Evolutionary conservation across 2,113 vertebrate species (phyloP).

Genomic region (Elgaria multicarinata): DNA sequence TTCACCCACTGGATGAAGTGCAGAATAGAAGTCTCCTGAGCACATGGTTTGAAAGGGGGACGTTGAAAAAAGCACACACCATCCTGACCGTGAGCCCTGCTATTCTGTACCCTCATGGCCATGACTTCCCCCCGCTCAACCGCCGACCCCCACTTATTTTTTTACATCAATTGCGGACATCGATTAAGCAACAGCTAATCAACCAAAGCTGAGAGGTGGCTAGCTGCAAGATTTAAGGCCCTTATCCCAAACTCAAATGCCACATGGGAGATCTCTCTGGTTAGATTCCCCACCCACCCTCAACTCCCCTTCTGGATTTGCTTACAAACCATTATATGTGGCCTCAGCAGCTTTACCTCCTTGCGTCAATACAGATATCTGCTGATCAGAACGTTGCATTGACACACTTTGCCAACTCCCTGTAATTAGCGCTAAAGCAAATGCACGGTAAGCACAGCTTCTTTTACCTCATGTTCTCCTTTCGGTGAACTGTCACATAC

Average conservation of each 20-base stretch:
- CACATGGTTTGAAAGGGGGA: not conserved
- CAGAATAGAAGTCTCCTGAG: not conserved
- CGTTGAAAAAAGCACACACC: not conserved
- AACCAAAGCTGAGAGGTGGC: not conserved
- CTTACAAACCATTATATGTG: constrained; percentile 23
- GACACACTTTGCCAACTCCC: constrained; percentile 4
- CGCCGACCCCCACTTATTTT: not conserved
- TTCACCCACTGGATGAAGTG: not conserved
- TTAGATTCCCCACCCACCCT: not conserved
- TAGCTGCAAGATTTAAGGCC: not conserved
- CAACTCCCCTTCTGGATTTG: not conserved
- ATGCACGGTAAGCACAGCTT: constrained; percentile 22
- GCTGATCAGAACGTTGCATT: constrained; percentile 11
- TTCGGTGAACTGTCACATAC: constrained; percentile 98
- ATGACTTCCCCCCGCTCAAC: not conserved
- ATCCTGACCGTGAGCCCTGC: not conserved
- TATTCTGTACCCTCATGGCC: not conserved
- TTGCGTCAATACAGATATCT: not conserved
- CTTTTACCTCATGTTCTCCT: constrained; percentile 94
- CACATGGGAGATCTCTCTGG: constrained; percentile 6
- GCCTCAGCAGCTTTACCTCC: not conserved
- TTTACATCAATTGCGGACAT: not conserved
- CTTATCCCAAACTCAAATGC: constrained; percentile 11
- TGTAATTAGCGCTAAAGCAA: constrained; percentile 34
- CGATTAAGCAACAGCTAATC: constrained; percentile 7